Conservation (phyloP, 92 coral and sea anemone genomes). For the Anthopleura xanthogrammica region DNA sequence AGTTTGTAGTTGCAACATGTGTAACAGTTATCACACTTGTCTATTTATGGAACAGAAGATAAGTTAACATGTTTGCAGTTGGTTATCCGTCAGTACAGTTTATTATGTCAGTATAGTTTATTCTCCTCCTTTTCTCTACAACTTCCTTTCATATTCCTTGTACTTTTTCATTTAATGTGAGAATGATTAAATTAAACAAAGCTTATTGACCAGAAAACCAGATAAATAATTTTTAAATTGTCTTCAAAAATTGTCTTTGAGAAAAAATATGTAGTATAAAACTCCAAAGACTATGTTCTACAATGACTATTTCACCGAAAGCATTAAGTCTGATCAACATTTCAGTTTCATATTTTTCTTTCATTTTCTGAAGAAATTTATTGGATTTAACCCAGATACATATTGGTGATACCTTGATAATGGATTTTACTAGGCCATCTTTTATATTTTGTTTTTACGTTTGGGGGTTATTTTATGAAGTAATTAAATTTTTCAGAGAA, state of each 20-base stretch:
- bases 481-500: not conserved
- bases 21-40: slow-evolving; percentile 55
- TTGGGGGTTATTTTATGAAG: not conserved
- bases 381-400: no score
- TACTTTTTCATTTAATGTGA: no score
- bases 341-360: no score
- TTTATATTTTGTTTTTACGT: not conserved
- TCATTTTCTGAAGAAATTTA: no score
- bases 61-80: not conserved
- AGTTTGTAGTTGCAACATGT: slow-evolving; percentile 66
- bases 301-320: no score
- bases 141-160: not conserved
- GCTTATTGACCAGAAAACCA: no score
- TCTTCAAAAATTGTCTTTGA: no score
- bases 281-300: not conserved
- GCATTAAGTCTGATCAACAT: no score
- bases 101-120: not conserved
- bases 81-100: not conserved
- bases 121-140: not conserved
- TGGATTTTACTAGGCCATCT: not conserved
- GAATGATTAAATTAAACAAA: no score
- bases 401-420: no score
- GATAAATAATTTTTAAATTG: no score
- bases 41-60: slow-evolving; percentile 65
- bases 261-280: no score